phyloP scores from a whole-genome alignment of 2,113 vertebrate species.

The Xenopus borealis region DNA sequence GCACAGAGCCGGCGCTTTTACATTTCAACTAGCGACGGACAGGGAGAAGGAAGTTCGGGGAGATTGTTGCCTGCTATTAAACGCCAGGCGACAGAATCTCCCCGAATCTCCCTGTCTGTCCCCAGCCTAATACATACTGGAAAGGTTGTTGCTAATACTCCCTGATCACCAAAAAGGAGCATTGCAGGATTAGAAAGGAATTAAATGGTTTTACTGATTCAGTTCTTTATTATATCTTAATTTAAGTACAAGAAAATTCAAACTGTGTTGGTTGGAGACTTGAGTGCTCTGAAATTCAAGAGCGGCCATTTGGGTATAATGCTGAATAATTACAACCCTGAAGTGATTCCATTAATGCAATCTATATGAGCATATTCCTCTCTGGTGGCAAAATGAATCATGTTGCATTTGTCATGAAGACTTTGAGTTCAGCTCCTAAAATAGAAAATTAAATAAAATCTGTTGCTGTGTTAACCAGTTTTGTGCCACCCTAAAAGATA shows the following conservation, averaged over 20 bases:
- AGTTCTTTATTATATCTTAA: neutral
- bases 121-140: no score
- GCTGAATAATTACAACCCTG: slow-evolving; percentile 23
- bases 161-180: neutral
- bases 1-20: no score
- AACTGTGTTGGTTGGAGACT: neutral
- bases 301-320: neutral
- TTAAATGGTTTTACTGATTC: neutral
- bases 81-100: no score
- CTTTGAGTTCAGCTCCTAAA: slow-evolving; percentile 3
- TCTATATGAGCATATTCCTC: slow-evolving; percentile 35
- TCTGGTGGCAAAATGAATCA: slow-evolving; percentile 34
- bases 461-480: slow-evolving; percentile 13
- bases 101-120: no score
- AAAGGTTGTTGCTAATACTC: neutral
- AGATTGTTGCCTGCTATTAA: no score
- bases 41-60: no score
- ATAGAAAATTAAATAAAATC: neutral
- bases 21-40: no score
- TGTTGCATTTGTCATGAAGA: slow-evolving; percentile 18
- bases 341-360: slow-evolving; percentile 38
- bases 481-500: no score
- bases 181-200: neutral
- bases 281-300: slow-evolving; percentile 31
- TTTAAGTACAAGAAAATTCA: slow-evolving; percentile 17